These are phyloP conservation scores for Tyrophagus putrescentiae DNA, from an alignment of 1,140 invertebrate genomes.

Conservation along the genomic window DNA sequence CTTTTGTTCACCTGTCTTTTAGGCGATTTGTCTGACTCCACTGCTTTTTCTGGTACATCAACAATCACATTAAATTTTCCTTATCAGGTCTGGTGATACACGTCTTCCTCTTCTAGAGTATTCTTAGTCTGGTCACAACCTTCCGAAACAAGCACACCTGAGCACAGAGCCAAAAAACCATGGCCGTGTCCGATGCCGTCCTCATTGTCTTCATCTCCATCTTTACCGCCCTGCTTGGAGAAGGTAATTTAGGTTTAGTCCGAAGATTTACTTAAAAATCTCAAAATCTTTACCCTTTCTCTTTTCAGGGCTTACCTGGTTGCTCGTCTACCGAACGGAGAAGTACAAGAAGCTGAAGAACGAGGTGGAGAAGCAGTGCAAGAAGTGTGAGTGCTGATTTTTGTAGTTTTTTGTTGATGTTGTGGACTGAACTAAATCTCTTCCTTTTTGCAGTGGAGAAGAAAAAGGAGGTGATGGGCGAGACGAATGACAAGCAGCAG, in stretches of 20 bases:
- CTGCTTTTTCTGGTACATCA: too few relatives aligned
- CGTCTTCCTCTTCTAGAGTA: too few relatives aligned
- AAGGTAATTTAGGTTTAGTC: conserved; percentile 47
- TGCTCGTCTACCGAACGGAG: conserved; percentile 95
- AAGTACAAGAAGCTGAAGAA: conserved; percentile 92
- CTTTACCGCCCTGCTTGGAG: conserved; percentile 82
- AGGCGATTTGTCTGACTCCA: too few relatives aligned
- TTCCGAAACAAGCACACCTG: too few relatives aligned
- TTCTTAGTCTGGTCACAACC: too few relatives aligned
- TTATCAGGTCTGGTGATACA: too few relatives aligned
- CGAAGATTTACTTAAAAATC: neutral
- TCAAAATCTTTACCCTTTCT: neutral
- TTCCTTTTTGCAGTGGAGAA: conserved; percentile 69
- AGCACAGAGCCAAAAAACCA: too few relatives aligned
- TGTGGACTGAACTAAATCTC: too few relatives aligned
- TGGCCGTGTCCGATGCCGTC: conserved; percentile 60
- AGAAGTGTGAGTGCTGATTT: conserved; percentile 82
- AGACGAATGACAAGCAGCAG: conserved; percentile 73
- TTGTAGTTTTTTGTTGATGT: neutral
- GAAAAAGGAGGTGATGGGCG: conserved; percentile 85
- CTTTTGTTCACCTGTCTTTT: too few relatives aligned
- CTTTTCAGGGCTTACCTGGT: conserved; percentile 73
- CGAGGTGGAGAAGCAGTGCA: conserved; percentile 87
- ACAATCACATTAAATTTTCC: too few relatives aligned
- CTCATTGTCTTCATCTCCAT: conserved; percentile 92